These are phyloP conservation scores for Campylorhamphus procurvoides DNA, from an alignment of 2,113 vertebrate genomes.

Conservation along the genomic window DNA sequence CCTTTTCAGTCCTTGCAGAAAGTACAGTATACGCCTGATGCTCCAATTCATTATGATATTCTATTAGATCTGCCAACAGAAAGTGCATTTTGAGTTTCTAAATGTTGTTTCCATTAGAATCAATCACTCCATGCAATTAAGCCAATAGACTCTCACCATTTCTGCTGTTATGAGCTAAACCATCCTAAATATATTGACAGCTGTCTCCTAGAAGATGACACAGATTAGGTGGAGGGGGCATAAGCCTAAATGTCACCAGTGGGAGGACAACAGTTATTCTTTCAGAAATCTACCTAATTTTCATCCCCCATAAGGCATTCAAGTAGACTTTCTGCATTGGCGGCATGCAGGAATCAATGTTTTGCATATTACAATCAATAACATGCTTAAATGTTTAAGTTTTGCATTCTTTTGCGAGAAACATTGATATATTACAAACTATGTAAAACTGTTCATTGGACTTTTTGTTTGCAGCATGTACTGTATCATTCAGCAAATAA, in stretches of 20 bases:
- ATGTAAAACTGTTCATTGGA: conserved; percentile 81
- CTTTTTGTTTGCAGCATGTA: conserved; percentile 84
- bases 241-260: conserved; percentile 81
- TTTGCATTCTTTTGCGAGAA: conserved; percentile 79
- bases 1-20: conserved; percentile 62
- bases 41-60: conserved; percentile 74
- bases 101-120: conserved; percentile 90
- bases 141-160: conserved; percentile 87
- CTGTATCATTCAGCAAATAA: conserved; percentile 87
- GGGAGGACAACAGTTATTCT: conserved; percentile 69
- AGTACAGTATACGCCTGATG: conserved; percentile 32
- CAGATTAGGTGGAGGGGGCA: conserved; percentile 73
- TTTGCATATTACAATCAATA: conserved; percentile 82
- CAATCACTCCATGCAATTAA: conserved; percentile 92
- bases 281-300: conserved; percentile 78
- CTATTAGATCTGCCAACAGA: conserved; percentile 75
- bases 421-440: conserved; percentile 84
- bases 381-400: conserved; percentile 81
- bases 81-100: conserved; percentile 83
- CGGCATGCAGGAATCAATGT: conserved; percentile 83
- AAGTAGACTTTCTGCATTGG: conserved; percentile 85
- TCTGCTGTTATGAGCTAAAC: conserved; percentile 88
- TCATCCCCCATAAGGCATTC: conserved; percentile 81
- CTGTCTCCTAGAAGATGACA: conserved; percentile 83
- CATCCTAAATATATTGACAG: conserved; percentile 90